Evolutionary conservation across 1,140 invertebrate genomes (phyloP).

Genomic region (Solen grandis): DNA sequence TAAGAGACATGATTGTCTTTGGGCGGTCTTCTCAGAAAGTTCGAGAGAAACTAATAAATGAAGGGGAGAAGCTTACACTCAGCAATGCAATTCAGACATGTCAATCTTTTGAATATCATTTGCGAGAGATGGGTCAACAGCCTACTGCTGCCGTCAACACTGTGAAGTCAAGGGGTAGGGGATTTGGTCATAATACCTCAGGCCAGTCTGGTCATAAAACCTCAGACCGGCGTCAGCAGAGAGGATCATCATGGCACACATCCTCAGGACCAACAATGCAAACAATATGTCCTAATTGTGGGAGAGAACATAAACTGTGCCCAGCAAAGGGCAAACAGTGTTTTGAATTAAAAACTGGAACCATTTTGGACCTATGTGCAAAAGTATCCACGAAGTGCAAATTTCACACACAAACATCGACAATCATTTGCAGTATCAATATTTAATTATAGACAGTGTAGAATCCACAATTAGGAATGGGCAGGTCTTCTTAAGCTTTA

Average conservation of each 20-base stretch:
- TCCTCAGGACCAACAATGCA: not conserved
- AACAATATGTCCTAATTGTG: not conserved
- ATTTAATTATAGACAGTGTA: no score
- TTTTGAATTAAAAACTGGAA: not conserved
- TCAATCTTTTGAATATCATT: constrained; percentile 44
- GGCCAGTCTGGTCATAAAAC: no score
- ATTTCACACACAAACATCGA: not conserved
- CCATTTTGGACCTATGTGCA: no score
- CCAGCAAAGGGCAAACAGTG: no score
- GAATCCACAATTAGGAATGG: no score
- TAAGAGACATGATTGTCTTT: constrained; percentile 59
- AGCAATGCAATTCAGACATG: constrained; percentile 54
- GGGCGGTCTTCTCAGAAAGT: constrained; percentile 43
- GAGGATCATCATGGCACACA: no score
- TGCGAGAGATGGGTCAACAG: constrained; percentile 53
- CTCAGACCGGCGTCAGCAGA: not conserved
- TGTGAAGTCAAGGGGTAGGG: not conserved
- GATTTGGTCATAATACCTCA: no score
- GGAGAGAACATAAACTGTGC: not conserved
- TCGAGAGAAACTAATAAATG: constrained; percentile 58
- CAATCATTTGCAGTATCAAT: constrained; percentile 22
- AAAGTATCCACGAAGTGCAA: not conserved
- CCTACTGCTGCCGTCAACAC: constrained; percentile 10
- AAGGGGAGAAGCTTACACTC: constrained; percentile 55
- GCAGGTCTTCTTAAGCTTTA: not conserved